Conservation (phyloP, 35 echinoderm and acorn worm genomes). For the Acanthaster planci region DNA sequence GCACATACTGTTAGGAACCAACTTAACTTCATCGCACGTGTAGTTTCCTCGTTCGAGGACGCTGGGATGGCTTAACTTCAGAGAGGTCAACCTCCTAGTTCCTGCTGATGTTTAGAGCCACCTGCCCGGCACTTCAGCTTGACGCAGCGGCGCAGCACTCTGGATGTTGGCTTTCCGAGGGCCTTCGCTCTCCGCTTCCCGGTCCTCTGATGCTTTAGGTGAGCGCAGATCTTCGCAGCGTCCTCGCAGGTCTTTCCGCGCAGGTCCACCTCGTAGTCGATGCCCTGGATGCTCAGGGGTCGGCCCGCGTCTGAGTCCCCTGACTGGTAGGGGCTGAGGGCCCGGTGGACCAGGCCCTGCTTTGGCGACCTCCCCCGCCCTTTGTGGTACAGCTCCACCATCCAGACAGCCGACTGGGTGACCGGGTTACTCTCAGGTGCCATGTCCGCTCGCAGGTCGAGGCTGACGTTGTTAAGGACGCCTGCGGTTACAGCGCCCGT, state of each 20-base stretch:
- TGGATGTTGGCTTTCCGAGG: not conserved
- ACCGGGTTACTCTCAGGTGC: not conserved
- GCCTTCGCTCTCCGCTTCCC: not conserved
- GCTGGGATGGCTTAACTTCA: too few species aligned
- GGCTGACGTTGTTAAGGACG: not conserved
- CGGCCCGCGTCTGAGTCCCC: not conserved
- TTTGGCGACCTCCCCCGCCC: not conserved
- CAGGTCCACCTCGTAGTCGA: conserved; percentile 8
- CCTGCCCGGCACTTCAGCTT: not conserved
- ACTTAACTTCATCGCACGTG: too few species aligned
- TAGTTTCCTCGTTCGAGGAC: too few species aligned
- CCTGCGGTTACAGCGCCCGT: not conserved
- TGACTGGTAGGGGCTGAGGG: not conserved
- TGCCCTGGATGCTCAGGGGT: not conserved
- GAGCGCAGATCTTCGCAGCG: not conserved
- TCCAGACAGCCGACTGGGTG: not conserved
- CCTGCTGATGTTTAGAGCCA: too few species aligned
- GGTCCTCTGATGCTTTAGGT: not conserved
- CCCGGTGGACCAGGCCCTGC: not conserved
- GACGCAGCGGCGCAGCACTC: not conserved
- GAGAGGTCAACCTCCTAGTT: too few species aligned
- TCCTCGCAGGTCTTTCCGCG: not conserved
- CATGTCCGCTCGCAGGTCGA: not conserved
- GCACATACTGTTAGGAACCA: too few species aligned
- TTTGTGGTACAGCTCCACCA: conserved; percentile 1